phyloP scores from a whole-genome alignment of 2,888 invertebrate species.

The Piscicola geometra region DNA sequence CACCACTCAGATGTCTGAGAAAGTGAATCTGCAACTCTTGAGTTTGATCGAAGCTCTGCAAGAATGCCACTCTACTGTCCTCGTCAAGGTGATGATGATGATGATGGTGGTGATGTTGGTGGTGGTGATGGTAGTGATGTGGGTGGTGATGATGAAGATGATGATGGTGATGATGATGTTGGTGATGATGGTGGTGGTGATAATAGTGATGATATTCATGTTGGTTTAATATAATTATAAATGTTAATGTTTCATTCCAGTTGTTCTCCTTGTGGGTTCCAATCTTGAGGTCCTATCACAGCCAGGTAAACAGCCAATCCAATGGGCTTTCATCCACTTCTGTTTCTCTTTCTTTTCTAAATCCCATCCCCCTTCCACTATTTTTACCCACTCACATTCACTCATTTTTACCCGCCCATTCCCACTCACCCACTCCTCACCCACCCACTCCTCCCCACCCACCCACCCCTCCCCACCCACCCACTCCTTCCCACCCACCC shows the following conservation, averaged over 20 bases:
- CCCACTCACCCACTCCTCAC: no score
- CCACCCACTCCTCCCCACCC: no score
- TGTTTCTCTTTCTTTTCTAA: no score
- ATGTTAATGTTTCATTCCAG: conserved; percentile 48
- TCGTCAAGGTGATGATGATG: conserved; percentile 86
- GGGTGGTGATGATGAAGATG: background rate
- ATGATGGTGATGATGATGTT: background rate
- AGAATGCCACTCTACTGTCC: conserved; percentile 86
- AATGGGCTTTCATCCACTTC: no score
- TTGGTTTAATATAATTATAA: background rate
- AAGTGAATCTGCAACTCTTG: conserved; percentile 92
- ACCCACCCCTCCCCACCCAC: no score
- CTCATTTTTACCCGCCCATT: no score
- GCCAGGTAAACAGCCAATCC: conserved; percentile 63
- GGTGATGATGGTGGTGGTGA: background rate
- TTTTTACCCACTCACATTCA: no score
- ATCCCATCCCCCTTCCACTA: no score
- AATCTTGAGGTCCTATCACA: conserved; percentile 83
- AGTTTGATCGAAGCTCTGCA: conserved; percentile 87
- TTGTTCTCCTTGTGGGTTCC: conserved; percentile 89
- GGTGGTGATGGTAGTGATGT: no score
- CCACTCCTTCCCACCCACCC: no score
- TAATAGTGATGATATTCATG: background rate
- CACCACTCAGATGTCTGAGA: conserved; percentile 77
- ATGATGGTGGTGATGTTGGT: no score